phyloP scores from a whole-genome alignment of 2,113 vertebrate species.

The Speoplatyrhinus poulsoni region DNA sequence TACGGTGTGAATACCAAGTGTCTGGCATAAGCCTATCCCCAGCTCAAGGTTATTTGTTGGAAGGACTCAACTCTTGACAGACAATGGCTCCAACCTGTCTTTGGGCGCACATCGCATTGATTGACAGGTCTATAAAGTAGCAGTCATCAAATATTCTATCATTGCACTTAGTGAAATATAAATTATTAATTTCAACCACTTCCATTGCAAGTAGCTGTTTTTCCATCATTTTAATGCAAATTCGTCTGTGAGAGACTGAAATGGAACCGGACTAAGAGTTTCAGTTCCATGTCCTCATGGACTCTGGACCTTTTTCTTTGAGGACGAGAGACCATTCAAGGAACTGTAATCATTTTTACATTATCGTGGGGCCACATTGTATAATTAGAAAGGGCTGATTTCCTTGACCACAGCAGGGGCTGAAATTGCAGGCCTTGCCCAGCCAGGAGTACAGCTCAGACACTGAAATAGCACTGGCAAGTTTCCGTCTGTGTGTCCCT shows the following conservation, averaged over 20 bases:
- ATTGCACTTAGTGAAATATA: no score
- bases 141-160: neutral
- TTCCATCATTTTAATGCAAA: neutral
- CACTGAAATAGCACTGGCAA: conserved; percentile 68
- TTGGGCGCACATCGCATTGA: conserved; percentile 28
- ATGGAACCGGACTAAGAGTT: conserved; percentile 13
- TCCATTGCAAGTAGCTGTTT: neutral
- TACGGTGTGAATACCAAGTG: conserved; percentile 26
- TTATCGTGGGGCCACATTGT: conserved; percentile 61
- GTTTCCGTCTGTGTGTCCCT: conserved; percentile 59
- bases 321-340: conserved; percentile 56
- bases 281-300: conserved; percentile 48
- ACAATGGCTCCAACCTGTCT: conserved; percentile 19
- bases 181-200: no score
- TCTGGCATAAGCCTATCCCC: conserved; percentile 20
- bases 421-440: conserved; percentile 76
- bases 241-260: neutral
- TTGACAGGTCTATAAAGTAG: conserved; percentile 9
- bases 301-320: conserved; percentile 61
- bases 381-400: conserved; percentile 79
- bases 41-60: conserved; percentile 35
- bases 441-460: conserved; percentile 60
- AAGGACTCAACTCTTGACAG: conserved; percentile 11
- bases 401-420: conserved; percentile 71
- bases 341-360: conserved; percentile 78